A percentile compares a stretch with the other conserved stretches of the same genome.
Evolutionary conservation across 2,113 vertebrate species (phyloP).

Genomic region (Neodontobutis hainanensis): DNA sequence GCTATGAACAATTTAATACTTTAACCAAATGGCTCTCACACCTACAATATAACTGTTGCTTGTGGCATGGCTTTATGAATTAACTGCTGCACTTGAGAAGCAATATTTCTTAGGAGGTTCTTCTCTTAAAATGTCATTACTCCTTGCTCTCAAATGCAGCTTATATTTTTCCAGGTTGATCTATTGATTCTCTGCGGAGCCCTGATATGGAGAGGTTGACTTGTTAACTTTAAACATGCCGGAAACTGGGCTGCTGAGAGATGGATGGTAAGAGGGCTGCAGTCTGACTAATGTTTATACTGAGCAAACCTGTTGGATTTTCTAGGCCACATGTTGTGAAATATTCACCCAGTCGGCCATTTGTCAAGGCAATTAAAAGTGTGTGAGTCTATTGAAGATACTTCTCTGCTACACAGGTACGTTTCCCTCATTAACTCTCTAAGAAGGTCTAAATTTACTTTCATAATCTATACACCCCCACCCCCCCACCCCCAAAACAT

Average conservation of each 20-base stretch:
- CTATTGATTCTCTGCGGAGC: not conserved
- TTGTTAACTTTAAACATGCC: not conserved
- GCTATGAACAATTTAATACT: too few species aligned
- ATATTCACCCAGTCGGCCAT: constrained; percentile 22
- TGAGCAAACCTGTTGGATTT: constrained; percentile 3
- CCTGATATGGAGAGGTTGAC: not conserved
- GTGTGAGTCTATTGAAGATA: not conserved
- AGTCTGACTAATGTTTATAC: not conserved
- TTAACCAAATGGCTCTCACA: too few species aligned
- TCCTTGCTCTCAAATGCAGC: too few species aligned
- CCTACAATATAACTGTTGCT: too few species aligned
- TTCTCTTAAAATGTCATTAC: too few species aligned
- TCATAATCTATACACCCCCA: constrained; percentile 30
- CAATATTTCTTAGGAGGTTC: too few species aligned
- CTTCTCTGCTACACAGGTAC: constrained; percentile 42
- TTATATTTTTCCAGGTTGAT: not conserved
- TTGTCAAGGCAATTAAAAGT: constrained; percentile 47
- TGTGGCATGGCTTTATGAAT: too few species aligned
- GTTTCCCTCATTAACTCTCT: constrained; percentile 42
- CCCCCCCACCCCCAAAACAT: constrained; percentile 23
- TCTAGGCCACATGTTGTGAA: constrained; percentile 18
- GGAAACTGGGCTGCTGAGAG: not conserved
- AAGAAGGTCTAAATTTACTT: constrained; percentile 26
- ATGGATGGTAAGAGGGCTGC: not conserved
- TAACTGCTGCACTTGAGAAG: too few species aligned